Percentiles rank a stretch among this genome's conserved stretches.
phyloP scores from a whole-genome alignment of 1,140 invertebrate species.

The Tribolium madens region DNA sequence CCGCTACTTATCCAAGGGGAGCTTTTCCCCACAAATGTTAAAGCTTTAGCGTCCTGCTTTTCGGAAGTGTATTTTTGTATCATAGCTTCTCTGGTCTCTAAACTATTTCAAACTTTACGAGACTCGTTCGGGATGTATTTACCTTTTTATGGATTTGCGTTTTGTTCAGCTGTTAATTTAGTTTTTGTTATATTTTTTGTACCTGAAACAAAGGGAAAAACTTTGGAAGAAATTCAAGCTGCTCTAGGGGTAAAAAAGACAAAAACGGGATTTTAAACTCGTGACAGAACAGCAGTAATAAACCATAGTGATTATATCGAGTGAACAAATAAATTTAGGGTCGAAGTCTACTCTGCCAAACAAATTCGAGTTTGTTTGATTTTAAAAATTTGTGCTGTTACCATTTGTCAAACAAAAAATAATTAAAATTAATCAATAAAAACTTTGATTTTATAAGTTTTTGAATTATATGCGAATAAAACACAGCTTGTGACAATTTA shows the following conservation, averaged over 20 bases:
- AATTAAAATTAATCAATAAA: too few species aligned
- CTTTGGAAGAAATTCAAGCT: constrained; percentile 10
- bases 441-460: too few species aligned
- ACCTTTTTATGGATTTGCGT: constrained; percentile 22
- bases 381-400: too few species aligned
- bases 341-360: too few species aligned
- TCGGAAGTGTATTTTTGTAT: constrained; percentile 25
- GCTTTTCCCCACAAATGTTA: constrained; percentile 42
- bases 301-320: too few species aligned
- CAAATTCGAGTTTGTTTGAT: too few species aligned
- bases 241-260: background rate
- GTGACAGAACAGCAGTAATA: background rate
- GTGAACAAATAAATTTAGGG: too few species aligned
- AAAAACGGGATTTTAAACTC: background rate
- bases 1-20: constrained; percentile 13
- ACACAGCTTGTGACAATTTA: too few species aligned
- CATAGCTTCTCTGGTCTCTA: background rate
- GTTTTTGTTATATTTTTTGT: constrained; percentile 23
- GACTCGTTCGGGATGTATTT: constrained; percentile 22
- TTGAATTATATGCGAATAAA: too few species aligned
- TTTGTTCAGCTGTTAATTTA: constrained; percentile 18
- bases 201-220: constrained; percentile 44
- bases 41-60: constrained; percentile 14
- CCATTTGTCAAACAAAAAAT: too few species aligned
- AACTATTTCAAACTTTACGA: background rate